phyloP scores from a whole-genome alignment of 1,140 invertebrate species.

The Trichonephila inaurata region DNA sequence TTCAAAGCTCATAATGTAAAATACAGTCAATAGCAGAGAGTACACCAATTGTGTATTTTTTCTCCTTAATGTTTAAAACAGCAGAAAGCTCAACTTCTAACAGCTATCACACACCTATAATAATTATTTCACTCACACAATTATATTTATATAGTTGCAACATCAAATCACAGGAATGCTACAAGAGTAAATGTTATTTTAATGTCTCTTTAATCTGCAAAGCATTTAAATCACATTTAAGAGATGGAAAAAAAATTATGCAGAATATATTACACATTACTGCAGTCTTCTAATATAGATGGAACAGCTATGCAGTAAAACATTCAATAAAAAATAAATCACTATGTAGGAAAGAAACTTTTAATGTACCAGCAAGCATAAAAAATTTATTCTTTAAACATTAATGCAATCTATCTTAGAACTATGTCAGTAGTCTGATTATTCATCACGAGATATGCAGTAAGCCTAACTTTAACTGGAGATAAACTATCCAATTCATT shows the following conservation, averaged over 20 bases:
- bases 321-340: no score
- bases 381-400: no score
- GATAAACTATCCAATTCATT: no score
- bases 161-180: slow-evolving; percentile 25
- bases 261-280: neutral
- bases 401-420: no score
- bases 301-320: neutral
- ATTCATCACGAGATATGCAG: no score
- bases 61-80: neutral
- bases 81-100: slow-evolving; percentile 12
- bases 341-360: no score
- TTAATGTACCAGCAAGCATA: no score
- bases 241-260: neutral
- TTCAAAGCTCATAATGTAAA: slow-evolving; percentile 24
- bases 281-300: neutral
- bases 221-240: neutral
- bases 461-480: no score
- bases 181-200: slow-evolving; percentile 1
- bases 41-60: neutral
- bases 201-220: neutral
- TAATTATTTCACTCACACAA: neutral
- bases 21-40: neutral
- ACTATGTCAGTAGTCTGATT: no score
- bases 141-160: neutral
- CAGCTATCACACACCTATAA: neutral